These are phyloP conservation scores for Cantharis lateralis DNA, from an alignment of 2,888 invertebrate genomes.

Conservation along the genomic window DNA sequence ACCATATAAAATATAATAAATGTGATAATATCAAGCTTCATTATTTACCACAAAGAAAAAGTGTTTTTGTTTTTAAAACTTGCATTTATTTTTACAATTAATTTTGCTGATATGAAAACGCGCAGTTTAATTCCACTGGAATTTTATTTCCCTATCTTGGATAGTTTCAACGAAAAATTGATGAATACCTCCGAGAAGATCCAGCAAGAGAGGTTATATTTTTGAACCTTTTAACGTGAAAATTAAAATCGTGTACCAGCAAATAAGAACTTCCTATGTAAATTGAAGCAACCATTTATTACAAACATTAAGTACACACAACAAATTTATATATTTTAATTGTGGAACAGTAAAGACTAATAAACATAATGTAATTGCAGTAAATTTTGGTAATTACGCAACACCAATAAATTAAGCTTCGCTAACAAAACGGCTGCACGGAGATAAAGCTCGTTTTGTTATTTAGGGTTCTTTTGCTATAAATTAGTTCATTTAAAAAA, in stretches of 20 bases:
- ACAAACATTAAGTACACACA: not conserved
- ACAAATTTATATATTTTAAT: not conserved
- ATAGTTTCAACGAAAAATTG: not conserved
- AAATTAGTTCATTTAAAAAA: not conserved
- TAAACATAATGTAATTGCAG: not conserved
- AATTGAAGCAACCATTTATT: not conserved
- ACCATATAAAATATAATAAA: not conserved
- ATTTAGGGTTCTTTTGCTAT: not conserved
- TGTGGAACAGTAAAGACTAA: not conserved
- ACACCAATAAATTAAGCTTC: not conserved
- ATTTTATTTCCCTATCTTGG: not conserved
- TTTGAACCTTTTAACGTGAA: not conserved
- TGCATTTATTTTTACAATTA: not conserved
- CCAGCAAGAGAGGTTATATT: not conserved
- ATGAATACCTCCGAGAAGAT: not conserved
- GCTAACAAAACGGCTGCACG: not conserved
- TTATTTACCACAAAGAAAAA: not conserved
- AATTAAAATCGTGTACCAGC: not conserved
- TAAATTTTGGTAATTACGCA: not conserved
- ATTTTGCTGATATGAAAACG: not conserved
- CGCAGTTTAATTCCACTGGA: not conserved
- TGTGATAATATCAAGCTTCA: slow-evolving; percentile 1
- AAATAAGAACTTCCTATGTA: not conserved
- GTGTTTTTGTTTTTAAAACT: not conserved
- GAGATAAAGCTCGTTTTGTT: not conserved